Evolutionary conservation across 2,113 vertebrate genomes (phyloP).

Genomic region (Tachycineta bicolor): DNA sequence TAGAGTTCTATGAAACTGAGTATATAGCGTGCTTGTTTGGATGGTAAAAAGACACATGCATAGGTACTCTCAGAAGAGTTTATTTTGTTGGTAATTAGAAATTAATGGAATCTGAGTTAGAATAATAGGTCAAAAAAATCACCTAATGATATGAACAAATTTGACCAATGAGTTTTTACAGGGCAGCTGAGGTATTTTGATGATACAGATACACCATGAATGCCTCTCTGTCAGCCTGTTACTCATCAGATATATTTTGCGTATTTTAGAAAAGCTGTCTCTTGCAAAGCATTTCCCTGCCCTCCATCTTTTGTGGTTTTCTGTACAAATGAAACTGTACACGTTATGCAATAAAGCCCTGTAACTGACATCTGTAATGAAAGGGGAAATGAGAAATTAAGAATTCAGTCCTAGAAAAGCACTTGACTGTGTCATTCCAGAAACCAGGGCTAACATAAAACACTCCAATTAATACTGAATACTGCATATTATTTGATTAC

Average conservation of each 20-base stretch:
- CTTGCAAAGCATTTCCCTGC: neutral
- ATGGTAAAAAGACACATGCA: neutral
- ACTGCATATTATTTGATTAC: constrained; percentile 28
- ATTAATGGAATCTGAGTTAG: neutral
- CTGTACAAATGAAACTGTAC: neutral
- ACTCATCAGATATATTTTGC: neutral
- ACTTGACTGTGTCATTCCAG: neutral
- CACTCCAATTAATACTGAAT: neutral
- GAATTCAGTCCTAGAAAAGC: neutral
- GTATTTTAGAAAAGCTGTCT: neutral
- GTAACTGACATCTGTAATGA: neutral
- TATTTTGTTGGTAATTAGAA: neutral
- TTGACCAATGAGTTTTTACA: neutral
- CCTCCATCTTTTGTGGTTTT: neutral
- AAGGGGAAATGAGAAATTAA: constrained; percentile 23
- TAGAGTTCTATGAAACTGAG: neutral
- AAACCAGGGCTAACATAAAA: neutral
- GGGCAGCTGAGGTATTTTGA: neutral
- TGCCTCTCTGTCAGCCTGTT: neutral
- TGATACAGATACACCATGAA: neutral
- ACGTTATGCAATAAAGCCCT: neutral
- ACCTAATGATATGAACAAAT: neutral
- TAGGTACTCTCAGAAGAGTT: neutral
- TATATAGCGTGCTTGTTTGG: neutral
- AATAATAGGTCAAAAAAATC: neutral